Conservation (phyloP, 2,113 vertebrate genomes). For the Notiomystis cincta region DNA sequence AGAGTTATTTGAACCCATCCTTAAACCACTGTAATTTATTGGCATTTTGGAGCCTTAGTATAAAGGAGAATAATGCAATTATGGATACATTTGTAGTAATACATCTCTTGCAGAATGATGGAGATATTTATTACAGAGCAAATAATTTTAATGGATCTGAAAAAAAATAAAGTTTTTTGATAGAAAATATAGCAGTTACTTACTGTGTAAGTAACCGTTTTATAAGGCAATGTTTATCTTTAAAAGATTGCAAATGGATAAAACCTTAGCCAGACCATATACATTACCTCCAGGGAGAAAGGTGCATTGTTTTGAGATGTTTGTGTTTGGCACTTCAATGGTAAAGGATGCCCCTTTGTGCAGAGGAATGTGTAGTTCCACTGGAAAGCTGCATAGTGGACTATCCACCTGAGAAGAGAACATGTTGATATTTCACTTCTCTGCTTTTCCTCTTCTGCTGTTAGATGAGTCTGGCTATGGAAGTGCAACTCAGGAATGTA, state of each 20-base stretch:
- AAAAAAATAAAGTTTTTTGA: not conserved
- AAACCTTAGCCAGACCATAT: not conserved
- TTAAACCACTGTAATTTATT: not conserved
- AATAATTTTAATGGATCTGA: not conserved
- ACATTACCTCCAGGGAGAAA: constrained; percentile 41
- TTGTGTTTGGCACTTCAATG: not conserved
- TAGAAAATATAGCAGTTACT: not conserved
- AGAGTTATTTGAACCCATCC: not conserved
- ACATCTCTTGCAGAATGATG: not conserved
- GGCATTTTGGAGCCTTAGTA: not conserved
- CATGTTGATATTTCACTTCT: not conserved
- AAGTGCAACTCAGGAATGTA: not conserved
- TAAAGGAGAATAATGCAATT: not conserved
- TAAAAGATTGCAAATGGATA: not conserved
- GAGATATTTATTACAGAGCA: not conserved
- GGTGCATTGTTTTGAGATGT: not conserved
- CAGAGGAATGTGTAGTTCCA: not conserved
- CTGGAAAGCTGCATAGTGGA: not conserved
- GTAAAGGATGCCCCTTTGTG: not conserved
- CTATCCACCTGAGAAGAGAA: not conserved
- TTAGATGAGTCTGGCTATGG: not conserved
- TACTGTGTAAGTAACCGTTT: not conserved
- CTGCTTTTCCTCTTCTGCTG: not conserved
- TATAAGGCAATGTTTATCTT: not conserved
- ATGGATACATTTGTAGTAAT: not conserved